These are phyloP conservation scores for Papilio elwesi DNA, from an alignment of 2,888 invertebrate species.

Conservation along the genomic window DNA sequence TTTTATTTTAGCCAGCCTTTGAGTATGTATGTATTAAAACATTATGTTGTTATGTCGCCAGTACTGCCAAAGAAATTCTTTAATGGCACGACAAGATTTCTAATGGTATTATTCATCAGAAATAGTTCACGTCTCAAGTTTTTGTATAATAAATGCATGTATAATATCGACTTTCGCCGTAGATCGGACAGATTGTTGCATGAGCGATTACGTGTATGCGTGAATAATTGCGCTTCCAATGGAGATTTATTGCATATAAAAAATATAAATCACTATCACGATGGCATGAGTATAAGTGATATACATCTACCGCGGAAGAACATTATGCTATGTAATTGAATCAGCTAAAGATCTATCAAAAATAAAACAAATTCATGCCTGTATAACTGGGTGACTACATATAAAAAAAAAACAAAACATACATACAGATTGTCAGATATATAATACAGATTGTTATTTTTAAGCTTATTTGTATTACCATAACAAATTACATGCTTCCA, in stretches of 20 bases:
- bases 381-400: too few species aligned
- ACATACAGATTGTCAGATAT: too few species aligned
- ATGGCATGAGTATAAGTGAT: slow-evolving; percentile 23
- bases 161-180: slow-evolving; percentile 38
- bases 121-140: slow-evolving; percentile 24
- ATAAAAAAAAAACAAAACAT: too few species aligned
- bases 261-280: slow-evolving; percentile 30
- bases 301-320: slow-evolving; percentile 19
- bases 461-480: too few species aligned
- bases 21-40: slow-evolving; percentile 2
- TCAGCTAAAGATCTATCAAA: neutral
- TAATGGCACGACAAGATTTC: slow-evolving; percentile 22
- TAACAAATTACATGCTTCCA: too few species aligned
- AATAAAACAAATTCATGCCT: neutral
- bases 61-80: slow-evolving; percentile 7
- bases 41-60: too few species aligned
- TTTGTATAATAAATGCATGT: slow-evolving; percentile 33
- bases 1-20: too few species aligned
- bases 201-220: slow-evolving; percentile 37
- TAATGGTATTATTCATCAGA: slow-evolving; percentile 21
- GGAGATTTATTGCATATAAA: slow-evolving; percentile 28
- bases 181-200: slow-evolving; percentile 38
- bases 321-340: slow-evolving; percentile 1
- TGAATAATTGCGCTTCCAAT: slow-evolving; percentile 38
- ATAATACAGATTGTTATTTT: too few species aligned